A percentile compares a stretch with the other conserved stretches of the same genome.
Evolutionary conservation across 2,113 vertebrate genomes (phyloP).

Genomic region (Pyrgilauda ruficollis): DNA sequence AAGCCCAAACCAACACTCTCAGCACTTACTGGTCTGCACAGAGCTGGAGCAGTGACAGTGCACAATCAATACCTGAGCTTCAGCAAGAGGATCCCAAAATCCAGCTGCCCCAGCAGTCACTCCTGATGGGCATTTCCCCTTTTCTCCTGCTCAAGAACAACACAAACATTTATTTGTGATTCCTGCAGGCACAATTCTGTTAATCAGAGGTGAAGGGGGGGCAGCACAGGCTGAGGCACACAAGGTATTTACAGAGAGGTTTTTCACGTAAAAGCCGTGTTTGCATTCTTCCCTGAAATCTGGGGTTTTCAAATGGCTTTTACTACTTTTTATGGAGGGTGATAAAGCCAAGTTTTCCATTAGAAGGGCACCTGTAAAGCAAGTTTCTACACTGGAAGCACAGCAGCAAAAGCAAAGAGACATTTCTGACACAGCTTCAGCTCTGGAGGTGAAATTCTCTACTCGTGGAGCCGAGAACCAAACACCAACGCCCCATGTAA

Average conservation of each 20-base stretch:
- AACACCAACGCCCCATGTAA: fast-evolving
- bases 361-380: not conserved
- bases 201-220: not conserved
- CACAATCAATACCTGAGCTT: not conserved
- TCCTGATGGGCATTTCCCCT: not conserved
- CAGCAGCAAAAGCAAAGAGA: not conserved
- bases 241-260: not conserved
- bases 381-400: not conserved
- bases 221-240: not conserved
- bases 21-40: not conserved
- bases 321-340: not conserved
- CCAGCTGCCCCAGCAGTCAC: not conserved
- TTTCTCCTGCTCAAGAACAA: not conserved
- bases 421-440: not conserved
- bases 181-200: not conserved
- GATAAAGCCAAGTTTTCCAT: not conserved
- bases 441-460: not conserved
- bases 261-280: fast-evolving
- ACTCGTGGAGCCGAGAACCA: not conserved
- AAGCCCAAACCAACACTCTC: not conserved
- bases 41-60: not conserved
- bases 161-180: not conserved
- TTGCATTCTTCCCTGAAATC: not conserved
- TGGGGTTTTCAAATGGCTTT: not conserved
- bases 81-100: not conserved